Percentiles rank a stretch among this genome's conserved stretches.
Conservation (phyloP, 2,113 vertebrate genomes). For the Pelecanoides urinatrix region DNA sequence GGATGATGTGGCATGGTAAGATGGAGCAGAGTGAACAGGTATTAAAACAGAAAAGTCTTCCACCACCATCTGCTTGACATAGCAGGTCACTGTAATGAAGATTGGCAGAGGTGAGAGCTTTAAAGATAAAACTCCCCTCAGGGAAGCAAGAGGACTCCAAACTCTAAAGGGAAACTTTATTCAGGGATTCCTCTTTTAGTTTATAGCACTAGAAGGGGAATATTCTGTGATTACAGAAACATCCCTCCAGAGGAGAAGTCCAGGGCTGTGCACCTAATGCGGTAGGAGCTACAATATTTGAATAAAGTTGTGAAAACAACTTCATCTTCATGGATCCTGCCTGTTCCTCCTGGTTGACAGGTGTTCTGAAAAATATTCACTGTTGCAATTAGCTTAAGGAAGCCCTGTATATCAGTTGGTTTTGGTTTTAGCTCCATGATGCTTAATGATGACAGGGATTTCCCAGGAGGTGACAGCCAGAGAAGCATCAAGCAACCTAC, state of each 20-base stretch:
- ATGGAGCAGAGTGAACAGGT: not conserved
- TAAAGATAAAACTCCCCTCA: not conserved
- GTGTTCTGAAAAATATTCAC: not conserved
- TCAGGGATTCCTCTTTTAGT: not conserved
- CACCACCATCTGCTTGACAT: not conserved
- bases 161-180: not conserved
- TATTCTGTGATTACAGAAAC: not conserved
- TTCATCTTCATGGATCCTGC: not conserved
- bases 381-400: not conserved
- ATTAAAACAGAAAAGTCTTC: not conserved
- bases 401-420: not conserved
- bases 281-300: not conserved
- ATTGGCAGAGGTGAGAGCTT: not conserved
- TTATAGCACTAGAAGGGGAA: not conserved
- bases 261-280: not conserved
- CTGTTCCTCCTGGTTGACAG: not conserved
- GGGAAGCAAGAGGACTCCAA: not conserved
- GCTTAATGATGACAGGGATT: not conserved
- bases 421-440: not conserved
- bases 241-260: not conserved
- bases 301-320: not conserved
- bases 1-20: not conserved
- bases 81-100: not conserved
- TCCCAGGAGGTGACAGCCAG: not conserved
- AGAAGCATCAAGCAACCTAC: not conserved